Evolutionary conservation across 2,888 invertebrate species (phyloP).

Genomic region (Cecidostiba fungosa): DNA sequence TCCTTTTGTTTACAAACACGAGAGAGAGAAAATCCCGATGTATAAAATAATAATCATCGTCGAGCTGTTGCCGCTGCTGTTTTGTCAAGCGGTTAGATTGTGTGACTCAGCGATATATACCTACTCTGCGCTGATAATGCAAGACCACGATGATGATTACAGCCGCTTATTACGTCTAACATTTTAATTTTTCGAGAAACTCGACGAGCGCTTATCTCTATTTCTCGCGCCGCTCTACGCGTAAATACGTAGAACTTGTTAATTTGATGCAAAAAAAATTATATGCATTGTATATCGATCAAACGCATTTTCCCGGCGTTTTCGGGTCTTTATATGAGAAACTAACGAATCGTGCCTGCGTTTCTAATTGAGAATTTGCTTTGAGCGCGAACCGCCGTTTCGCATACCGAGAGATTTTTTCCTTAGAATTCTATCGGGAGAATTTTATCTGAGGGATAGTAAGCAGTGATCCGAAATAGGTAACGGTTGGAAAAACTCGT

Average conservation of each 20-base stretch:
- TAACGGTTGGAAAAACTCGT: not conserved
- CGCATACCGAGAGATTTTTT: not conserved
- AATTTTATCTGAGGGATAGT: not conserved
- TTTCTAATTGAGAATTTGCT: constrained; percentile 23
- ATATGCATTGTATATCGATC: not conserved
- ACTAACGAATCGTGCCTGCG: not conserved
- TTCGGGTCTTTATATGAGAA: not conserved
- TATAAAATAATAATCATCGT: not conserved
- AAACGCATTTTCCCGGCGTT: constrained; percentile 9
- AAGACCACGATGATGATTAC: not conserved
- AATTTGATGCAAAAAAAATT: not conserved
- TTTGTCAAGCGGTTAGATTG: constrained; percentile 5
- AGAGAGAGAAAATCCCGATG: not conserved
- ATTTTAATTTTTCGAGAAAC: not conserved
- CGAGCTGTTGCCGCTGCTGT: not conserved
- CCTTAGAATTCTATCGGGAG: not conserved
- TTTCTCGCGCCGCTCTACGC: not conserved
- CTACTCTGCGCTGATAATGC: not conserved
- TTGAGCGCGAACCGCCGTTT: not conserved
- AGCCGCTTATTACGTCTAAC: not conserved
- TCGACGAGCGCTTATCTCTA: not conserved
- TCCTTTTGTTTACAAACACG: not conserved
- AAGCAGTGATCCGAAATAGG: not conserved
- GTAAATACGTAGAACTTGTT: not conserved
- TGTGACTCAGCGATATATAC: not conserved